Percentiles rank a stretch among this genome's conserved stretches.
Evolutionary conservation across 2,797 vertebrate species (phyloP).

Genomic region (Alfaro cultratus): DNA sequence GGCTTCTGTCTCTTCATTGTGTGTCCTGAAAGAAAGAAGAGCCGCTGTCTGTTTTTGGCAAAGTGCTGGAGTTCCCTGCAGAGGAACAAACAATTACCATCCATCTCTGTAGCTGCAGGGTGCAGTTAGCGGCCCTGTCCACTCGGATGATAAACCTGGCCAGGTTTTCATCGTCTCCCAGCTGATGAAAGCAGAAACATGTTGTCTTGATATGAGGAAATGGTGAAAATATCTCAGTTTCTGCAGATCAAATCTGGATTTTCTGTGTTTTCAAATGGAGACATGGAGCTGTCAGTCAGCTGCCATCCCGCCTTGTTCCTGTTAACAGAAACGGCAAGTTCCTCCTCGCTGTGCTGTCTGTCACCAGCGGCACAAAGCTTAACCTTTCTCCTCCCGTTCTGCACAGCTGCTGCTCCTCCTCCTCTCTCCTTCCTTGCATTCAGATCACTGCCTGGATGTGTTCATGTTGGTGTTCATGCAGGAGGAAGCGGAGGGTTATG

Average conservation of each 20-base stretch:
- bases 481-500: constrained; percentile 38
- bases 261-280: constrained; percentile 50
- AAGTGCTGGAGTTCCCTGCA: background rate
- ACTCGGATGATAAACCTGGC: background rate
- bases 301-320: constrained; percentile 26
- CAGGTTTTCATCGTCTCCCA: background rate
- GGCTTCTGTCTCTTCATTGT: background rate
- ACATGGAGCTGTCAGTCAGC: constrained; percentile 47
- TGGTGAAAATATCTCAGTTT: constrained; percentile 6
- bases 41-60: background rate
- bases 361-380: constrained; percentile 36
- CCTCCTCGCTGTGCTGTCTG: constrained; percentile 15
- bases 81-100: background rate
- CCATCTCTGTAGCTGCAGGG: background rate
- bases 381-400: constrained; percentile 56
- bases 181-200: background rate
- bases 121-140: background rate
- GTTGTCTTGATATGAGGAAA: constrained; percentile 1
- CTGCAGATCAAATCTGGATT: constrained; percentile 35
- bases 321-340: constrained; percentile 53
- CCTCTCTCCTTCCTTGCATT: constrained; percentile 27
- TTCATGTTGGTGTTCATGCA: background rate
- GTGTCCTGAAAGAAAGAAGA: background rate
- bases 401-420: constrained; percentile 28
- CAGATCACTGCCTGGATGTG: constrained; percentile 39